Evolutionary conservation across 2,888 invertebrate genomes (phyloP), one percentile per base, ranked within the genome.

Genomic region (Melipona beecheii): DNA sequence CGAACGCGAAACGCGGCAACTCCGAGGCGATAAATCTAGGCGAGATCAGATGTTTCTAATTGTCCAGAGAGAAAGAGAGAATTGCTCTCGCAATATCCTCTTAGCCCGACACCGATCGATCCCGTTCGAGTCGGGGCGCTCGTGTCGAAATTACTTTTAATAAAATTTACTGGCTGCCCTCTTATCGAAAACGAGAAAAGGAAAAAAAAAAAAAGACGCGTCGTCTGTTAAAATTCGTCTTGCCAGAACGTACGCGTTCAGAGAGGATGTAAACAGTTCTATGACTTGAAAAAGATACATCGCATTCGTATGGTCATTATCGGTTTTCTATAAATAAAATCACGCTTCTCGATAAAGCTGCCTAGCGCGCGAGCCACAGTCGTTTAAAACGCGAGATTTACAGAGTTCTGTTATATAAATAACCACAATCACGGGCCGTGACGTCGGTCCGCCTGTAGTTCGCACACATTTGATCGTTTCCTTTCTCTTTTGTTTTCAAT

Each of bases 321-420:
- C 81, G 83, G 78, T 88, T 86, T 83, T 83, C 87, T 88, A 88
- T 88, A 88, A 88, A 88, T 88, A 88, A 88, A 86, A 88, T 88
- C 84, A 68, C 65, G 72, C 70, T 77, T 27, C 58, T 69, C 71
- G 87, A 88, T 88, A 88, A 88, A 84, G 84, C 71, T 70, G 74
- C 68, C 56, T 50, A 75, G 79, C 73, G 75, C 71, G 85, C 79
- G 85, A 60, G 64, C 74, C 76, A 49, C 62, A 81, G 68, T 78
- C 87, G 85, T 84, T 88, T 83, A 84, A 84, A 86, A 83, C 78
- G 75, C 78, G 89, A 86, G 87, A 88, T 88, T 88, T 88, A 86
- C 86, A 81, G 82, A 84, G 86, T 84, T 84, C 81, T 74, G 84
- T 88, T 89, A 89, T 88, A 89, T 88, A 88, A 89, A 88, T 87